These are phyloP conservation scores for Sinella curviseta DNA, from an alignment of 1,140 invertebrate genomes.

Conservation along the genomic window DNA sequence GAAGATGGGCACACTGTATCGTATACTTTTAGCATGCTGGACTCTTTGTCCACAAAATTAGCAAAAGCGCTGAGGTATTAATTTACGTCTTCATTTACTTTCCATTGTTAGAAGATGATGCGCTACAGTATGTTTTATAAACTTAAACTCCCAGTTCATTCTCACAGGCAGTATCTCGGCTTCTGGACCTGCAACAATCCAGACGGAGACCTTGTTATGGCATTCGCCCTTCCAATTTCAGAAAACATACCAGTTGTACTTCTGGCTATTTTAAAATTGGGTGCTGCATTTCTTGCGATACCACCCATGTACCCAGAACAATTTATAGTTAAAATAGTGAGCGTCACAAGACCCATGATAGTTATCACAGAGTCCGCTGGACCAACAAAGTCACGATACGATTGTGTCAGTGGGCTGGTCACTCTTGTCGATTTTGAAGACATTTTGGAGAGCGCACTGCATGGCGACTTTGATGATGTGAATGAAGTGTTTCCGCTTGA, in stretches of 20 bases:
- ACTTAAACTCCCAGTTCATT: background rate
- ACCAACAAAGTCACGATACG: background rate
- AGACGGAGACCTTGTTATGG: slow-evolving; percentile 21
- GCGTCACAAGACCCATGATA: slow-evolving; percentile 65
- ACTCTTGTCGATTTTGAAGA: background rate
- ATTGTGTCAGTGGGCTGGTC: background rate
- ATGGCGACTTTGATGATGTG: slow-evolving; percentile 46
- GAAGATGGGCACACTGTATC: background rate
- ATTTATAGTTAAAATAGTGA: slow-evolving; percentile 72
- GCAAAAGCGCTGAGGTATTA: slow-evolving; percentile 14
- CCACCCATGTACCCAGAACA: slow-evolving; percentile 71
- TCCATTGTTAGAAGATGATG: too few relatives aligned
- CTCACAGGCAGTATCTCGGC: background rate
- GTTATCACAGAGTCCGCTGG: slow-evolving; percentile 63
- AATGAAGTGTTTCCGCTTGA: slow-evolving; percentile 13
- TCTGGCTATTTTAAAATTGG: slow-evolving; percentile 74
- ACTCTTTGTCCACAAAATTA: background rate
- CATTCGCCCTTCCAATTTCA: background rate
- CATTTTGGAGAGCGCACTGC: background rate
- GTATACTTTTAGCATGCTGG: background rate
- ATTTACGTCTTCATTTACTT: too few relatives aligned
- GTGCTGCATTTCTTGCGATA: slow-evolving; percentile 76
- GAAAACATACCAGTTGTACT: slow-evolving; percentile 56
- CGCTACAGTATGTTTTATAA: too few relatives aligned
- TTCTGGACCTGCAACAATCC: slow-evolving; percentile 20